Evolutionary conservation across 2,888 invertebrate species (phyloP), one percentile per base, ranked within the genome.

Genomic region (Leptothorax acervorum): DNA sequence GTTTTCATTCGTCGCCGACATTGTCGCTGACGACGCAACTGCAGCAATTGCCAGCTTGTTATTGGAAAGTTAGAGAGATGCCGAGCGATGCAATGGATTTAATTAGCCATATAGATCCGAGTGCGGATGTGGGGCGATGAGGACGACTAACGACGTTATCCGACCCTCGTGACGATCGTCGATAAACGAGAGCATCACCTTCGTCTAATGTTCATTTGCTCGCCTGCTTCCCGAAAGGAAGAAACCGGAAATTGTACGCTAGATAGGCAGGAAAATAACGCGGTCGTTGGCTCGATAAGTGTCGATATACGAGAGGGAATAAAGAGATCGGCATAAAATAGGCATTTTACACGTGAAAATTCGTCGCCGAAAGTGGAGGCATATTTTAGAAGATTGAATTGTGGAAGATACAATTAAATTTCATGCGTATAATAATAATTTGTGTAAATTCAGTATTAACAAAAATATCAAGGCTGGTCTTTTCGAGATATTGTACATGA

Each of bases 131-230:
- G 39, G 63, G 70, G 60, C 83, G 85, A 84, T 78, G 89, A 84
- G 82, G 82, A 84, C 60, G 75, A 76, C 74, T 88, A 89, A 90
- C 82, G 86, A 85, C 82, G 83, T 90, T 89, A 89, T 86, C 88
- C 89, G 82, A 85, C 86, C 89, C 86, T 83, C 85, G 84, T 86
- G 88, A 87, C 82, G 88, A 88, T 88, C 85, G 86, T 86, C 86
- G 87, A 90, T 90, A 86, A 90, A 87, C 87, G 88, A 74, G 84
- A 68, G 85, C 89, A 84, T 90, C 87, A 85, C 84, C 87, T 84
- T 84, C 78, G 75, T 83, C 73, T 87, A 90, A 88, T 86, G 75
- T 86, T 31, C 74, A 63, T 82, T 83, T 74, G 81, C 68, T 51
- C 71, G 57, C 15, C 81, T 62, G 45, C 81, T 62, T 23, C 23